Conservation (phyloP, 1,140 invertebrate genomes). For the Polypedilum pembai region DNA sequence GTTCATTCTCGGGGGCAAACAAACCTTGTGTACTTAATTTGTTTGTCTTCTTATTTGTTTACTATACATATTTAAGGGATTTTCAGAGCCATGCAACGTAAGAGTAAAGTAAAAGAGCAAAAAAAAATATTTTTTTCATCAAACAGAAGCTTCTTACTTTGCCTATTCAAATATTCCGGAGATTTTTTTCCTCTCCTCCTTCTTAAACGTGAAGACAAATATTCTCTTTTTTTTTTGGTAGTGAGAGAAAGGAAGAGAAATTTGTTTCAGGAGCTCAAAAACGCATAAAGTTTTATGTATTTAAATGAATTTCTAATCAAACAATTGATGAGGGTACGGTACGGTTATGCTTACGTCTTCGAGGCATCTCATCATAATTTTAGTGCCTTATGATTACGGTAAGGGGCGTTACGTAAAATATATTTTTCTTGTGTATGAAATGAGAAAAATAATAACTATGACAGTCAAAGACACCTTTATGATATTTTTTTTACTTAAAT, state of each 20-base stretch:
- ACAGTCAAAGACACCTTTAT: constrained; percentile 18
- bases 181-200: neutral
- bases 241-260: neutral
- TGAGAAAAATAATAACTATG: neutral
- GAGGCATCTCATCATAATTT: constrained; percentile 3
- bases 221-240: too few species aligned
- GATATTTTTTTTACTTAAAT: too few species aligned
- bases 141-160: neutral
- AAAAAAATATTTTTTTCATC: neutral
- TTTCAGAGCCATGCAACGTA: neutral
- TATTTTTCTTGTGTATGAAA: neutral
- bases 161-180: constrained; percentile 24
- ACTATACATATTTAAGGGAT: constrained; percentile 26
- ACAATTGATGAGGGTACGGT: constrained; percentile 23
- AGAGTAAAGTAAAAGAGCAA: neutral
- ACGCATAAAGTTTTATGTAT: constrained; percentile 24
- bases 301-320: constrained; percentile 29
- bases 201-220: too few species aligned
- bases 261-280: constrained; percentile 24
- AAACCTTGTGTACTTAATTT: constrained; percentile 27
- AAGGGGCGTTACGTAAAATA: neutral
- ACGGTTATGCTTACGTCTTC: neutral
- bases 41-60: constrained; percentile 28
- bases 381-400: constrained; percentile 20
- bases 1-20: constrained; percentile 27